Percentiles rank a stretch among this genome's conserved stretches.
phyloP scores from a whole-genome alignment of 2,113 vertebrate species.

The Bujurquina vittata region DNA sequence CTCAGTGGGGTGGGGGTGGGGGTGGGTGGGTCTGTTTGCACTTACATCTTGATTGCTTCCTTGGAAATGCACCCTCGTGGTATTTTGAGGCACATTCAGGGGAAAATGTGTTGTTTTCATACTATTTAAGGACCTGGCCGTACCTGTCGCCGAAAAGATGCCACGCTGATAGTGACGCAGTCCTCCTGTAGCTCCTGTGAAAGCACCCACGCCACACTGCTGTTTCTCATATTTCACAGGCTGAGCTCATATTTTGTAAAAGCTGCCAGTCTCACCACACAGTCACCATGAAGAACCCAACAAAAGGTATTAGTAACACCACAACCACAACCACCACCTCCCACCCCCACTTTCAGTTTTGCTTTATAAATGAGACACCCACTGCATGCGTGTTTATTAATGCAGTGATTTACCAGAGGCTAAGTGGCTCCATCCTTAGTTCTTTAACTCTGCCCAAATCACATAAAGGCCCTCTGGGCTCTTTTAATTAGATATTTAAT shows the following conservation, averaged over 20 bases:
- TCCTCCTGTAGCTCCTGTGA: background rate
- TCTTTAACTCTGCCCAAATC: background rate
- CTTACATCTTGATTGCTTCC: too few relatives aligned
- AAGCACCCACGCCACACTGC: background rate
- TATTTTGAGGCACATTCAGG: background rate
- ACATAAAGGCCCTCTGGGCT: background rate
- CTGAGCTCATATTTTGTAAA: slow-evolving; percentile 16
- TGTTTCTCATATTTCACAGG: slow-evolving; percentile 31
- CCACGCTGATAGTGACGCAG: background rate
- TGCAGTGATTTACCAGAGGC: background rate
- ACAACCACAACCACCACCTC: background rate
- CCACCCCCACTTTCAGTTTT: slow-evolving; percentile 17
- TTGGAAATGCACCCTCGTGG: too few relatives aligned
- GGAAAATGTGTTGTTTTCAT: background rate
- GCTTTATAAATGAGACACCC: background rate
- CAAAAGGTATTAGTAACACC: slow-evolving; percentile 38
- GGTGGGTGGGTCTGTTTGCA: too few relatives aligned
- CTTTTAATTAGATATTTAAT: background rate
- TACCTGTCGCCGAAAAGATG: background rate
- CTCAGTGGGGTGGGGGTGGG: background rate
- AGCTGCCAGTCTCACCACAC: background rate
- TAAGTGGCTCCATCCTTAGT: background rate
- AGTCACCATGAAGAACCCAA: slow-evolving; percentile 39
- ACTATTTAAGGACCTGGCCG: background rate
- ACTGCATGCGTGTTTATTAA: background rate